phyloP scores from a whole-genome alignment of 2,888 invertebrate genomes.

The Philereme transversata region DNA sequence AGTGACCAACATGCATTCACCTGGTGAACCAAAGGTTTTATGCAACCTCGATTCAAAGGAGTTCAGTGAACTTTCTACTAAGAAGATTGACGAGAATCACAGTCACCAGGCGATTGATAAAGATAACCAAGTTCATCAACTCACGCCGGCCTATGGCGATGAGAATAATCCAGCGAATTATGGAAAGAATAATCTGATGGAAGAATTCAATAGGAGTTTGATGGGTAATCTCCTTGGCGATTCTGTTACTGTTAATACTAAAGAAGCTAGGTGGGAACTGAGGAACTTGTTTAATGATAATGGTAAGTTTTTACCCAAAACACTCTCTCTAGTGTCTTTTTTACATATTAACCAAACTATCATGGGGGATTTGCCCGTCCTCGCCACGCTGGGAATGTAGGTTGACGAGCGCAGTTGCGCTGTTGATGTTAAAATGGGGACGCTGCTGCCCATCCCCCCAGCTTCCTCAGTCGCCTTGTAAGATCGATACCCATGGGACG shows the following conservation, averaged over 20 bases:
- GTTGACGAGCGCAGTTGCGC: no score
- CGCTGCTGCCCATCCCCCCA: no score
- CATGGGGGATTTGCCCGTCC: no score
- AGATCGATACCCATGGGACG: no score
- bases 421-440: no score
- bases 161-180: slow-evolving; percentile 61
- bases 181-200: slow-evolving; percentile 74
- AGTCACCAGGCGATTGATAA: slow-evolving; percentile 55
- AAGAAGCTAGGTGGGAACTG: slow-evolving; percentile 87
- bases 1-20: slow-evolving; percentile 77
- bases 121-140: slow-evolving; percentile 62
- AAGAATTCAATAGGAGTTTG: slow-evolving; percentile 77
- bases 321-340: no score
- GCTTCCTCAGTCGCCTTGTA: no score
- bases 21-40: slow-evolving; percentile 76
- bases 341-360: no score
- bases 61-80: slow-evolving; percentile 67
- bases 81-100: slow-evolving; percentile 64
- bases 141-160: slow-evolving; percentile 47
- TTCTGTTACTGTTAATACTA: slow-evolving; percentile 87
- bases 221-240: slow-evolving; percentile 82
- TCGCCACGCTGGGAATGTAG: no score
- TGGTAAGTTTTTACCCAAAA: slow-evolving; percentile 50
- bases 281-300: slow-evolving; percentile 85
- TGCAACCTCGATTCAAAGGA: slow-evolving; percentile 79